Conservation (phyloP, 2,113 vertebrate species). For the Microcebus ravelobensis region DNA sequence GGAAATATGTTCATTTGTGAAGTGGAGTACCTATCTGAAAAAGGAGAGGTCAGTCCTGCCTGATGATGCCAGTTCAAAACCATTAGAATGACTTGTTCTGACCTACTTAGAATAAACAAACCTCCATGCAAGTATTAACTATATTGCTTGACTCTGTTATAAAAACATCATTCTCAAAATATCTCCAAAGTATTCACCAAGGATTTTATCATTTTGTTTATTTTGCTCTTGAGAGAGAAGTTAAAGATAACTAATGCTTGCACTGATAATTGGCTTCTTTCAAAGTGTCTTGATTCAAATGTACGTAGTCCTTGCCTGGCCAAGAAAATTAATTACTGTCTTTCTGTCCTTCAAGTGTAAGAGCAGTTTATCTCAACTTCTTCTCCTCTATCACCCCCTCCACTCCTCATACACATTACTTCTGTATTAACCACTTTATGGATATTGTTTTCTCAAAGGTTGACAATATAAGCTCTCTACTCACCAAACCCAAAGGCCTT, state of each 20-base stretch:
- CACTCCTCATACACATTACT: not conserved
- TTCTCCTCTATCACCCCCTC: not conserved
- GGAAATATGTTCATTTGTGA: constrained; percentile 4
- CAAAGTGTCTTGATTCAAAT: constrained; percentile 5
- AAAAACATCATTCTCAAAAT: constrained; percentile 26
- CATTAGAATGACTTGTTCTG: constrained; percentile 46
- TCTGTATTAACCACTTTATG: not conserved
- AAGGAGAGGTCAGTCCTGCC: not conserved
- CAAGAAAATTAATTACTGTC: constrained; percentile 38
- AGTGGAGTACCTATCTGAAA: not conserved
- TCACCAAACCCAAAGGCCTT: not conserved
- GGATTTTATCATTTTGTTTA: constrained; percentile 25
- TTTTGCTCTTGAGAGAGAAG: constrained; percentile 53
- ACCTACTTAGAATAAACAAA: constrained; percentile 55
- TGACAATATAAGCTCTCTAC: not conserved
- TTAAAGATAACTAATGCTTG: constrained; percentile 30
- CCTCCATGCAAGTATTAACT: not conserved
- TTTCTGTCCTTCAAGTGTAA: not conserved
- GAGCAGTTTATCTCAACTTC: not conserved
- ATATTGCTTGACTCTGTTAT: not conserved
- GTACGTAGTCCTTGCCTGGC: not conserved
- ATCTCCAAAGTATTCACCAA: constrained; percentile 36
- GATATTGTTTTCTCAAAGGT: not conserved
- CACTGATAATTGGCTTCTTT: constrained; percentile 26
- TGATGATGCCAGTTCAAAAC: constrained; percentile 31